Base-by-base conservation (phyloP, 2,888 invertebrate species). In the Andrena praecox region DNA sequence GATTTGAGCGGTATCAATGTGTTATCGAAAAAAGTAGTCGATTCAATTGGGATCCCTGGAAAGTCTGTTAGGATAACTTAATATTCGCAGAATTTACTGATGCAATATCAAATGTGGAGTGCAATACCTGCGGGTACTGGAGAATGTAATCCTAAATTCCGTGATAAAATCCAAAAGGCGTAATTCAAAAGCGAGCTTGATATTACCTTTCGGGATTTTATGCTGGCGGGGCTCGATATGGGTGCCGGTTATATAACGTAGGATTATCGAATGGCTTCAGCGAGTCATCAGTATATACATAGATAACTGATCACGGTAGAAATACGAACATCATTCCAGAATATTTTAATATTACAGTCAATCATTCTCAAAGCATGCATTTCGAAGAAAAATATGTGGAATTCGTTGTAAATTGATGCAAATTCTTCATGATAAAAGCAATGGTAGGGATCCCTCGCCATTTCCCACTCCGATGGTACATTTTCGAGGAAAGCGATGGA, bases 71-170 rank as follows among this genome's bases (percentile, higher is more conserved):
- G 31, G 60, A 56, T 77, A 59, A 69, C 33, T 64, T 80, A 64
- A 78, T 78, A 80, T 56, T 35, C 68, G 27, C 1, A 20, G 52
- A 59, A 82, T 80, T 76, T 68, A 64, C 8, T 10, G 27, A 2
- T 2, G 67, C 52, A 52, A 76, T 80, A 75, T 74, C 66, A 54
- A 76, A 80, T 59, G 54, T 12, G 31, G 27, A 35, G 16, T 20
- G 68, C 48, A 67, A 68, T 71, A 63, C 50, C 78, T 24, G 48
- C n/a, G 42, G 33, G 72, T 50, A 48, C 70, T 52, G 70, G 69
- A 24, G 52, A 63, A 77, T 71, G 73, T 77, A 70, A 85, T 84
- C 70, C 71, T 64, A 70, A 77, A 84, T 84, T 82, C 56, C 27
- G 52, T 67, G 76, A 75, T 56, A 67, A 64, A 82, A 72, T 75